Base-by-base conservation (phyloP, 2,888 invertebrate genomes). In the Rotaria magnacalcarata region DNA sequence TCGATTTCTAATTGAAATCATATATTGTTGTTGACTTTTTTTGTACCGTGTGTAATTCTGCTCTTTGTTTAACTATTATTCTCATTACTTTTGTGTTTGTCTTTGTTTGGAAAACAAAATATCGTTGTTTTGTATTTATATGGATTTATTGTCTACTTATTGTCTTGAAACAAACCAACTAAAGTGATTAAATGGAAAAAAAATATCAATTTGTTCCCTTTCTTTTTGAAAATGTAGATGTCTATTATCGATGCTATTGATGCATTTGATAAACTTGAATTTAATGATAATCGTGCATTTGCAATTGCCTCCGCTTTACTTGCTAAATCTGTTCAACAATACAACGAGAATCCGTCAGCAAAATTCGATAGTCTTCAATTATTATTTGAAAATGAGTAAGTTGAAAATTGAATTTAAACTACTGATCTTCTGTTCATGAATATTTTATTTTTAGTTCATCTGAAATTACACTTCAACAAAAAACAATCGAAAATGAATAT, bases 111-210 rank as follows among this genome's bases (percentile, higher is more conserved):
- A 67, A 27, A 67, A 67, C 34, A 34, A 27, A 67, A 67, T 67
- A 67, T 67, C 34, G 34, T 67, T 67, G 34, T 67, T 54, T 67
- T 34, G 67, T 67, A 67, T 67, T 67, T 67, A 67, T 41, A 67
- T 67, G 34, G 34, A 67, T 67, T 14, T 67, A 67, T 67, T 67
- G 19, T 67, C 67, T 67, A 34, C 27, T 34, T 67, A 67, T 67
- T 67, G 67, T 67, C 34, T 67, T 1, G 14, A 34, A 34, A 34
- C 6, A 67, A 27, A 34, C 19, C 7, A 16, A 67, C 27, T 67
- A 41, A 67, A 67, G 34, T 67, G 34, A 67, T 67, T 67, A 16
- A 67, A 67, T 67, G 27, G 16, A 67, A 67, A 34, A 34, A 27
- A 34, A 34, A 67, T 19, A 67, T 14, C 14, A 34, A 19, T 16